A percentile compares a stretch with the other conserved stretches of the same genome.
phyloP scores from a whole-genome alignment of 2,113 vertebrate genomes.

The Calcarius ornatus region DNA sequence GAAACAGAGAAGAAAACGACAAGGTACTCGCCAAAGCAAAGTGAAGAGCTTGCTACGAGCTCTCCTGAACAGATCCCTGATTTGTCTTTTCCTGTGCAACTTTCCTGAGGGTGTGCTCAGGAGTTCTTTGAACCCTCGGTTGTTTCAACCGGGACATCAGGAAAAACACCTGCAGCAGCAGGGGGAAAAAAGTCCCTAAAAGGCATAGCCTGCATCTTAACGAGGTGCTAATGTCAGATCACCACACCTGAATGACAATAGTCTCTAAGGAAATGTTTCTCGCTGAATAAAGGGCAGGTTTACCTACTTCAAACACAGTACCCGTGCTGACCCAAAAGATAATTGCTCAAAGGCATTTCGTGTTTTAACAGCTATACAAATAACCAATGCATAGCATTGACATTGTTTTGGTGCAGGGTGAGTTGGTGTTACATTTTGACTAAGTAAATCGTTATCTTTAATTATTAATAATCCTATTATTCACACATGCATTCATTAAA shows the following conservation, averaged over 20 bases:
- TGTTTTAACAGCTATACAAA: neutral
- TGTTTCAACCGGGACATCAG: accelerated
- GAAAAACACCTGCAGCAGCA: neutral
- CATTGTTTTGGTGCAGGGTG: neutral
- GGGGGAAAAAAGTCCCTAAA: neutral
- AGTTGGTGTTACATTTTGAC: neutral
- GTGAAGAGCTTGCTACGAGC: neutral
- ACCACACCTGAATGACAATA: neutral
- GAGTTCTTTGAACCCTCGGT: neutral
- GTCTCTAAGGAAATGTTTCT: neutral
- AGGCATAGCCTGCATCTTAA: neutral
- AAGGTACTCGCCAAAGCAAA: accelerated
- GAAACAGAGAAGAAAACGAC: neutral
- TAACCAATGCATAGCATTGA: neutral
- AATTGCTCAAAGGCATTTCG: neutral
- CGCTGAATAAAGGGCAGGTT: neutral
- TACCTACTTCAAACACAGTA: neutral
- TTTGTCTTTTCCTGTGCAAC: neutral
- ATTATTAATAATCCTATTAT: neutral
- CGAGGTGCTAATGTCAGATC: neutral
- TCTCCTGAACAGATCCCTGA: neutral
- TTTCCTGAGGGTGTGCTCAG: neutral
- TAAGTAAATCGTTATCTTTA: neutral
- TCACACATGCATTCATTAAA: neutral
- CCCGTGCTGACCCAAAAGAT: neutral